phyloP scores from a whole-genome alignment of 1,140 invertebrate genomes.

The Scaptomyza montana region DNA sequence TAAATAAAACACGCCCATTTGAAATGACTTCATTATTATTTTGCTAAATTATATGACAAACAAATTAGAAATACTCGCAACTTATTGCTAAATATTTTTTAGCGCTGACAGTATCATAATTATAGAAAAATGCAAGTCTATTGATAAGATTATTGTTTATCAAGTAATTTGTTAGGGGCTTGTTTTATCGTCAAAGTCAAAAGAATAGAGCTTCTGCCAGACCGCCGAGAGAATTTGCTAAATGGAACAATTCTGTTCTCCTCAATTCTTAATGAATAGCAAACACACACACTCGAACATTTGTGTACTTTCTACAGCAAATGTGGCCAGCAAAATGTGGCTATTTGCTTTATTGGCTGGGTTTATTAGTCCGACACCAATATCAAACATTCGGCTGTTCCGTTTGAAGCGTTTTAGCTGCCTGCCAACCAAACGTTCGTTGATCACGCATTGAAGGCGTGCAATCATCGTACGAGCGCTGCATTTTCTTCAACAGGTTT shows the following conservation, averaged over 20 bases:
- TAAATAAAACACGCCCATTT: slow-evolving; percentile 41
- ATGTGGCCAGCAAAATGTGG: slow-evolving; percentile 23
- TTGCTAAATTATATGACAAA: slow-evolving; percentile 3
- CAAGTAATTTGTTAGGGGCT: slow-evolving; percentile 28
- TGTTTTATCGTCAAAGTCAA: slow-evolving; percentile 19
- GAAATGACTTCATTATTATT: slow-evolving; percentile 10
- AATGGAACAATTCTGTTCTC: not conserved
- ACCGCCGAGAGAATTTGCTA: too few species aligned
- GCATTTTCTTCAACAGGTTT: slow-evolving; percentile 80
- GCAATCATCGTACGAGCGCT: slow-evolving; percentile 45
- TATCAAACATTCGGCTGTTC: slow-evolving; percentile 37
- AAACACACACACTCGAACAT: slow-evolving; percentile 21
- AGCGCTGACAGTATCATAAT: not conserved
- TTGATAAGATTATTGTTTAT: slow-evolving; percentile 27
- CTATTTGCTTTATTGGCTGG: slow-evolving; percentile 36
- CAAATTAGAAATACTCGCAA: not conserved
- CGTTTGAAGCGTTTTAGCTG: slow-evolving; percentile 11
- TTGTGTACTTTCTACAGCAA: slow-evolving; percentile 31
- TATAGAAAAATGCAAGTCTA: slow-evolving; percentile 3
- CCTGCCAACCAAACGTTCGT: slow-evolving; percentile 10
- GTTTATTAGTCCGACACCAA: slow-evolving; percentile 46
- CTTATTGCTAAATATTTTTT: not conserved
- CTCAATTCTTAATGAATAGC: slow-evolving; percentile 33
- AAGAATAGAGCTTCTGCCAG: not conserved
- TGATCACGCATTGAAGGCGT: slow-evolving; percentile 72